A percentile compares a stretch with the other conserved stretches of the same genome.
Evolutionary conservation across 2,113 vertebrate genomes (phyloP).

Genomic region (Heterotilapia buettikoferi): DNA sequence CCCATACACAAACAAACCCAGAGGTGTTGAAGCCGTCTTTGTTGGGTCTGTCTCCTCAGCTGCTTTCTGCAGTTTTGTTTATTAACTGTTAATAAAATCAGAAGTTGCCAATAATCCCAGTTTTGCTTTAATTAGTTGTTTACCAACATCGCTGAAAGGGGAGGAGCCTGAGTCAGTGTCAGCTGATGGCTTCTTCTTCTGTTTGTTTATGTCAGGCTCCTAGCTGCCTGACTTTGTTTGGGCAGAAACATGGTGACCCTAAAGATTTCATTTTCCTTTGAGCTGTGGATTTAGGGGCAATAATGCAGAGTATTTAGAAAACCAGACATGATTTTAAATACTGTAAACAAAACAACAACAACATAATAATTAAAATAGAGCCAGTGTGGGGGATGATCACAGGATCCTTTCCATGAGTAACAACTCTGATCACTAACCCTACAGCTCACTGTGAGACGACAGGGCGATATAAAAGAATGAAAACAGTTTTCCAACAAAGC

Average conservation of each 20-base stretch:
- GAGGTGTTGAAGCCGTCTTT: neutral
- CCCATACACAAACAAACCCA: rapidly evolving
- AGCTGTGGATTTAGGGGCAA: neutral
- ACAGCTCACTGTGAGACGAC: rapidly evolving
- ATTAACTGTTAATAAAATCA: neutral
- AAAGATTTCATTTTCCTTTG: neutral
- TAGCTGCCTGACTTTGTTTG: neutral
- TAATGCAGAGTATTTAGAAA: neutral
- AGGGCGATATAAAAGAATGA: neutral
- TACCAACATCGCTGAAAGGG: neutral
- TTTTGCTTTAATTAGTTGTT: neutral
- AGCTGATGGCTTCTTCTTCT: neutral
- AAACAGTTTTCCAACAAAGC: neutral
- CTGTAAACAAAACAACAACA: neutral
- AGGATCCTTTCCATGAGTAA: neutral
- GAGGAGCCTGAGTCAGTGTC: neutral
- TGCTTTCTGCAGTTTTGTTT: neutral
- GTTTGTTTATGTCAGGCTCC: neutral
- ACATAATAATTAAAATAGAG: neutral
- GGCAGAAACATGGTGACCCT: neutral
- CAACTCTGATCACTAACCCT: neutral
- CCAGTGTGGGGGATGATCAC: neutral
- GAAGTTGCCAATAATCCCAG: neutral
- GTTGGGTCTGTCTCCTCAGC: neutral
- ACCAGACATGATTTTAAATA: neutral